phyloP scores from a whole-genome alignment of 1,140 invertebrate species.

The Olivierus martensii region DNA sequence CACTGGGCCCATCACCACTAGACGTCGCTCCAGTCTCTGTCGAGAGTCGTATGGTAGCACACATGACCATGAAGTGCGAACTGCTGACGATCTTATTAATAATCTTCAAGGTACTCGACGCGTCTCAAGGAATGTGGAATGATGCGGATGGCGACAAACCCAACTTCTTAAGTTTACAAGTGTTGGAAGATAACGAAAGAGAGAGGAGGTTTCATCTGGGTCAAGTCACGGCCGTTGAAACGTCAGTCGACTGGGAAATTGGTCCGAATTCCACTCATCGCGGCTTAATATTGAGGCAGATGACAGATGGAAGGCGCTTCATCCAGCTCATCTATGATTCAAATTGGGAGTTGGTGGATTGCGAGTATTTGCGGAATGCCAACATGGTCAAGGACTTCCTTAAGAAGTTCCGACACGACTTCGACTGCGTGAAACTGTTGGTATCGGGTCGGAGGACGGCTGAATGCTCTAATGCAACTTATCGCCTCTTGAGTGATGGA shows the following conservation, averaged over 20 bases:
- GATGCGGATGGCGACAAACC: background rate
- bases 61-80: too few species aligned
- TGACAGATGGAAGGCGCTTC: conserved; percentile 46
- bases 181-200: conserved; percentile 43
- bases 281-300: conserved; percentile 45
- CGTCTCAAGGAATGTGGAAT: too few species aligned
- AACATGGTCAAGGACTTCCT: conserved; percentile 39
- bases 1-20: too few species aligned
- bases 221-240: conserved; percentile 47
- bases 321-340: conserved; percentile 50
- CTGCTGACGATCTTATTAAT: too few species aligned
- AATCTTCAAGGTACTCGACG: too few species aligned
- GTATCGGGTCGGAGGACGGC: too few species aligned
- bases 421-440: background rate
- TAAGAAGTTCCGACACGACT: conserved; percentile 22
- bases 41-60: too few species aligned
- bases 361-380: conserved; percentile 40
- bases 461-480: background rate
- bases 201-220: conserved; percentile 44
- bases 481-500: background rate
- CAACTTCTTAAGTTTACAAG: conserved; percentile 7
- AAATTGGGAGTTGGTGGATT: conserved; percentile 41
- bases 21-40: too few species aligned
- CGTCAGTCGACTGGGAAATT: conserved; percentile 32
- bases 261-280: background rate